Evolutionary conservation across 2,888 invertebrate genomes (phyloP).

Genomic region (Sceliomorpha sp.): DNA sequence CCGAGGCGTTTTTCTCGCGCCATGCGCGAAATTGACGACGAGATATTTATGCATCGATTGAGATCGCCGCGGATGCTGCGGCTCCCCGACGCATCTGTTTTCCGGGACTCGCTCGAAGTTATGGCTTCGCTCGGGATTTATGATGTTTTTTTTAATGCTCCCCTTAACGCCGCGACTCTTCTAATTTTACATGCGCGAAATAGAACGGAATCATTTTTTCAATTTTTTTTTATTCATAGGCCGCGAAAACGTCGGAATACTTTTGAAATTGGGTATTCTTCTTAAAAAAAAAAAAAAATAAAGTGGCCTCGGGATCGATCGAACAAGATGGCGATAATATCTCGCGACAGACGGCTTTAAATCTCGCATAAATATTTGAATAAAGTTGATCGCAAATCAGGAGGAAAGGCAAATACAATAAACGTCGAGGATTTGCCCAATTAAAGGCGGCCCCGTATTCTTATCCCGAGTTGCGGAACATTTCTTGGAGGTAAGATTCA

Average conservation of each 20-base stretch:
- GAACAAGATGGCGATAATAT: no score
- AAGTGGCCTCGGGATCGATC: no score
- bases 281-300: no score
- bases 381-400: no score
- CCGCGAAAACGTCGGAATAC: no score
- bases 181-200: constrained; percentile 12
- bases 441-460: constrained; percentile 59
- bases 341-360: no score
- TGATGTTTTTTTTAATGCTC: constrained; percentile 17
- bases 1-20: constrained; percentile 47
- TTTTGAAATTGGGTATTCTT: no score
- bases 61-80: constrained; percentile 17
- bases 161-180: constrained; percentile 10
- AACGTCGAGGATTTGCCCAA: constrained; percentile 66
- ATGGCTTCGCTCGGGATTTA: constrained; percentile 23
- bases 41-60: constrained; percentile 51
- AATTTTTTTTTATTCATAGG: no score
- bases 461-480: constrained; percentile 23
- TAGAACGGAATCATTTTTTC: no score
- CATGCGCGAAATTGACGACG: constrained; percentile 49
- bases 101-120: constrained; percentile 17
- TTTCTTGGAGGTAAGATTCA: constrained; percentile 18
- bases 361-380: no score
- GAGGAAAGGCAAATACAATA: no score
- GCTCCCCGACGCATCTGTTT: constrained; percentile 28